Conservation (phyloP, 1,140 invertebrate species). For the Neomicropteryx cornuta region DNA sequence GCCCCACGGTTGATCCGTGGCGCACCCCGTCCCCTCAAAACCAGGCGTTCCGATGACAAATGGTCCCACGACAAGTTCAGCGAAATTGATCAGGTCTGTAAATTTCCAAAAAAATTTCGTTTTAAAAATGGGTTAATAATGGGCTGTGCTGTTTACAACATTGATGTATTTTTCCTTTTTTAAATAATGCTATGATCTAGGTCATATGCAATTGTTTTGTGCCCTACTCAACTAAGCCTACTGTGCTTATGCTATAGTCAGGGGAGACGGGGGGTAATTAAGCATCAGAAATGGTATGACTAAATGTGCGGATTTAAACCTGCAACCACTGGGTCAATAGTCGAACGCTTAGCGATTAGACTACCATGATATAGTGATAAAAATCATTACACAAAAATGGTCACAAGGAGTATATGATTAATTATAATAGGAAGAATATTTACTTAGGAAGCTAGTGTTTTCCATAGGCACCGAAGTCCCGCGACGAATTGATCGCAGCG, state of each 20-base stretch:
- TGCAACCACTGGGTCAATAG: no score
- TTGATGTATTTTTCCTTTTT: background rate
- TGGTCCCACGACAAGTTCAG: slow-evolving; percentile 90
- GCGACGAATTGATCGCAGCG: slow-evolving; percentile 72
- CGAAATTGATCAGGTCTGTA: slow-evolving; percentile 47
- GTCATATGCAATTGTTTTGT: no score
- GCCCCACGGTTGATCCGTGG: slow-evolving; percentile 26
- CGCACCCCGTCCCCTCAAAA: slow-evolving; percentile 40
- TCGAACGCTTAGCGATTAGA: no score
- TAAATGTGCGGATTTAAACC: no score
- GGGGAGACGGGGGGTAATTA: no score
- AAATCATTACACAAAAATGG: no score
- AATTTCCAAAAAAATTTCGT: background rate
- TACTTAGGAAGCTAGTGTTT: slow-evolving; percentile 9
- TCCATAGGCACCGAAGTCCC: slow-evolving; percentile 71
- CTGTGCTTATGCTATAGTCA: no score
- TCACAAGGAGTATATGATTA: no score
- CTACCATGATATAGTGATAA: no score
- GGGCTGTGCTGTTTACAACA: background rate
- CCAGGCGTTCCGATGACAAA: slow-evolving; percentile 43
- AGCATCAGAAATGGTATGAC: no score
- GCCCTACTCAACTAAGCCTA: no score
- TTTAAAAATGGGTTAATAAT: background rate
- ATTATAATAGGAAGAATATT: no score
- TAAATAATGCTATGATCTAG: background rate